Evolutionary conservation across 92 coral and sea anemone species (phyloP).

Genomic region (Palythoa heliodiscus): DNA sequence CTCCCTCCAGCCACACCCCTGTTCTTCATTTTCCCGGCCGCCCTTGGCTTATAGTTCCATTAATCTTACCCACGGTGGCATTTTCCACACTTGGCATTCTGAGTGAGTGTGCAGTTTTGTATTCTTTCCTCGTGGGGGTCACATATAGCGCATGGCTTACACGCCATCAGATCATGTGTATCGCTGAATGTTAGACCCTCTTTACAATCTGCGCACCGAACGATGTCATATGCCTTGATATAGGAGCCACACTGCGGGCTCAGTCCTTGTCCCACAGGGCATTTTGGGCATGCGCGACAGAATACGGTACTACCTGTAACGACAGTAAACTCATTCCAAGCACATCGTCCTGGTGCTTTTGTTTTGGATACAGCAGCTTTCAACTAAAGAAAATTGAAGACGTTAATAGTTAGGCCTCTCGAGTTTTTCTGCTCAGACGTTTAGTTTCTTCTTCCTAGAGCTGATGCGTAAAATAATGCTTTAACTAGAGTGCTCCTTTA

Average conservation of each 20-base stretch:
- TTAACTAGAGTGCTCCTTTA: no score
- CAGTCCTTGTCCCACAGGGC: slow-evolving; percentile 64
- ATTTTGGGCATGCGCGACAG: slow-evolving; percentile 65
- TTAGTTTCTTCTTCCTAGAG: no score
- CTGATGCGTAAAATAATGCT: no score
- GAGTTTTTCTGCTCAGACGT: no score
- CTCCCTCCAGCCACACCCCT: not conserved
- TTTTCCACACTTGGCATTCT: slow-evolving; percentile 69
- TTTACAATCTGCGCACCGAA: slow-evolving; percentile 56
- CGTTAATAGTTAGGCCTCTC: not conserved
- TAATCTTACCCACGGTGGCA: slow-evolving; percentile 72
- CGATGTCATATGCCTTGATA: slow-evolving; percentile 36
- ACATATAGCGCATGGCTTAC: slow-evolving; percentile 72
- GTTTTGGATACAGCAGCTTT: slow-evolving; percentile 4
- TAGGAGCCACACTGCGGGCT: slow-evolving; percentile 81
- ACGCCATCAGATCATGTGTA: slow-evolving; percentile 61
- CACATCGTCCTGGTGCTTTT: slow-evolving; percentile 41
- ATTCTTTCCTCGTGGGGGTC: slow-evolving; percentile 62
- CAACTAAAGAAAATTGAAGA: not conserved
- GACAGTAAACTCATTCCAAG: slow-evolving; percentile 57
- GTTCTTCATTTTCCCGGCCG: not conserved
- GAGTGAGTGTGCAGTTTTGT: slow-evolving; percentile 58
- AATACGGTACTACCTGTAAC: slow-evolving; percentile 1
- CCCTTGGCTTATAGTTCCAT: not conserved
- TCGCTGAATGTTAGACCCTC: slow-evolving; percentile 62